Evolutionary conservation across 2,797 vertebrate genomes (phyloP), one percentile per base, ranked within the genome.

Genomic region (Myripristis murdjan): DNA sequence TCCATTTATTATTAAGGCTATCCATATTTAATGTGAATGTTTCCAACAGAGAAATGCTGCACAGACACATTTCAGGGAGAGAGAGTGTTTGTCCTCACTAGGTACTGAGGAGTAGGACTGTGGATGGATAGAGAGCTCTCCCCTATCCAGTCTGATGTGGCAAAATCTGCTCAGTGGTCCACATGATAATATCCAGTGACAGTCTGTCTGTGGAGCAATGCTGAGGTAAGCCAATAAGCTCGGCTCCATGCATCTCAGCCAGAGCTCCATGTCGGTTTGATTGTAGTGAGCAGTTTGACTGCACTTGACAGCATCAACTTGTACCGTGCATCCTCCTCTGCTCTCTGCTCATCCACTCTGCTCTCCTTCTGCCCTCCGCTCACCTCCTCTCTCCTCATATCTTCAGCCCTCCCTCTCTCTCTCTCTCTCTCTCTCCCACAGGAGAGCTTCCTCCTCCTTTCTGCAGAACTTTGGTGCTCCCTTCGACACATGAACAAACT

Each of bases 11-110:
- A 86, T 85, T 74, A 64, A 85, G 70, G 78, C 53, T 82, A 90
- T 94, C 84, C 84, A 91, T 93, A 88, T 92, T 92, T 93, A 90
- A 93, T 93, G 88, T 0, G 64, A 85, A 79, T 66, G 79, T 86
- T 71, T 88, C 79, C 63, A 73, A 76, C 49, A 52, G 71, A 6
- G 31, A 79, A 87, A 76, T 39, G 75, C 66, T 82, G 65, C 68
- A 61, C 68, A 64, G 81, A 83, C 85, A 80, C 65, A 79, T 83
- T 88, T 87, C 79, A 86, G 81, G 75, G 80, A 86, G 79, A 47
- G 58, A 61, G 69, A 47, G 68, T 72, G 66, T 64, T 58, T 74
- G 85, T 79, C 76, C 56, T 52, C 49, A 31, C 28, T 31, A 3
- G 12, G 79, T 68, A 79, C 51, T 61, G 64, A 48, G 68, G 71